Evolutionary conservation across 2,113 vertebrate genomes (phyloP), one percentile per base, ranked within the genome.

Genomic region (Vulpes vulpes): DNA sequence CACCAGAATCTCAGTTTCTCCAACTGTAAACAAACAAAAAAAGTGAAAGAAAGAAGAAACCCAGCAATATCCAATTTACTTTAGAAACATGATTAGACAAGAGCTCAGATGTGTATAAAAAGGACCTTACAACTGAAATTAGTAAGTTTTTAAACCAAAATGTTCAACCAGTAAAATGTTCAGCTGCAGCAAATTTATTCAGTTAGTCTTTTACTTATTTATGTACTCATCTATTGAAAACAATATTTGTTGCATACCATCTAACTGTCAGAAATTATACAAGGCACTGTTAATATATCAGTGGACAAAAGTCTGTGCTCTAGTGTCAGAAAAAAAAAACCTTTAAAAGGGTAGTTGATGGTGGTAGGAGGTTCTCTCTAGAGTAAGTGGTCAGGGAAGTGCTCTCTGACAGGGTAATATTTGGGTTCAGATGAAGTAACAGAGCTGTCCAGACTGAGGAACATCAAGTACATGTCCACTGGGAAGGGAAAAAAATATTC

Each of bases 1-100:
- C 43, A 76, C 87, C 38, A 85, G 32, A 67, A 62, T 62, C 83
- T 97, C 59, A 94, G 67, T 84, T 87, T 96, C 57, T 96, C 23
- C n/a, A 60, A 71, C 23, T 80, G 16, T 32, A 74, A 92, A 93
- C 43, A 43, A 95, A 76, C 23, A 85, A 86, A 89, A 64, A 64
- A 64, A 64, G 62, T 5, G 32, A 67, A 67, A 6, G 5, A 32
- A 35, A 35, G 62, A 85, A 65, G 20, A 49, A 89, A 57, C 35
- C 8, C 15, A 82, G 27, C 7, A 88, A 87, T 94, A 88, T 59
- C 62, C 9, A 91, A 7, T 94, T 94, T 94, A 90, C 32, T 35
- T 79, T 74, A 49, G 55, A 94, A 94, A 82, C 86, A 59, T 59
- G 69, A 89, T 83, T 94, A n/a, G 22, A 10, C 71, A 74, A 27